phyloP scores from a whole-genome alignment of 1,140 invertebrate species.

The Dreissena rostriformis region DNA sequence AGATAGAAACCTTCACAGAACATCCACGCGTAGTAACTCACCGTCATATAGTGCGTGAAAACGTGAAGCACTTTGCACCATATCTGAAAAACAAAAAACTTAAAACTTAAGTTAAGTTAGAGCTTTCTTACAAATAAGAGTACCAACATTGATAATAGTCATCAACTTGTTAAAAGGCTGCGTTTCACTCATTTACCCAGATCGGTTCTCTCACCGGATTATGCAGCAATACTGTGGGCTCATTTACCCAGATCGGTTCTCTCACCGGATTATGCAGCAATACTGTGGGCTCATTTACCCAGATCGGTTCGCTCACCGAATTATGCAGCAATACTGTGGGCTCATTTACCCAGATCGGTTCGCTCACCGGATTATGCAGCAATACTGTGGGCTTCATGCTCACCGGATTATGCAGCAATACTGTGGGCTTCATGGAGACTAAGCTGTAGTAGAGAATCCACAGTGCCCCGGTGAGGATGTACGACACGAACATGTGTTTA shows the following conservation, averaged over 20 bases:
- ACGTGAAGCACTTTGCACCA: conserved; percentile 93
- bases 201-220: conserved; percentile 86
- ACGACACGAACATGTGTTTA: conserved; percentile 86
- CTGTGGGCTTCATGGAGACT: conserved; percentile 81
- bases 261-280: conserved; percentile 84
- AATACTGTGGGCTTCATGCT: conserved; percentile 82
- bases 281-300: conserved; percentile 80
- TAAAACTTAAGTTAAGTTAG: conserved; percentile 77
- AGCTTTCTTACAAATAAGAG: too few relatives aligned
- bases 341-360: too few relatives aligned
- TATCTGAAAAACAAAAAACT: conserved; percentile 82
- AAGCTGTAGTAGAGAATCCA: conserved; percentile 86
- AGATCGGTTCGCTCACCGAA: conserved; percentile 84
- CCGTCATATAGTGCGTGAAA: conserved; percentile 92
- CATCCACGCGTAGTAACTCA: conserved; percentile 96
- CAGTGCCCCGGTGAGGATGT: conserved; percentile 89
- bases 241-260: too few relatives aligned
- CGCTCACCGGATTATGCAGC: conserved; percentile 84
- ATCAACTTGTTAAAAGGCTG: too few relatives aligned
- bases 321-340: conserved; percentile 82
- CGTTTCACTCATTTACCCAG: too few relatives aligned
- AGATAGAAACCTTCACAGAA: conserved; percentile 90
- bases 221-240: conserved; percentile 80
- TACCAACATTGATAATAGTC: too few relatives aligned
- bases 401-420: conserved; percentile 84